A percentile compares a stretch with the other conserved stretches of the same genome.
These are phyloP conservation scores for Clarias fuscus DNA, from an alignment of 2,797 vertebrate genomes.

Conservation along the genomic window DNA sequence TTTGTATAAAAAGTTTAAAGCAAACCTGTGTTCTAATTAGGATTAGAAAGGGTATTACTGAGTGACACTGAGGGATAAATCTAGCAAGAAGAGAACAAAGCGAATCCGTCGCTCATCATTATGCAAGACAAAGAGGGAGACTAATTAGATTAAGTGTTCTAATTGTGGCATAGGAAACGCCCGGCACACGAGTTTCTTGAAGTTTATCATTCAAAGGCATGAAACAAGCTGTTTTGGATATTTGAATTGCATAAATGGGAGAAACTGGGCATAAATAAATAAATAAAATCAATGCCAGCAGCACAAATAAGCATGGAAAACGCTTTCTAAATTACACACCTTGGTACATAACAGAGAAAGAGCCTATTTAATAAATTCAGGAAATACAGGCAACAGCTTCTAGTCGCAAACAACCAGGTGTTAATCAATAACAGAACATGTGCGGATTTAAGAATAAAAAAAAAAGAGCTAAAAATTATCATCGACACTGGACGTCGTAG, in stretches of 20 bases:
- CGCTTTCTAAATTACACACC: neutral
- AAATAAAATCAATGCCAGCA: neutral
- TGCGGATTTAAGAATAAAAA: neutral
- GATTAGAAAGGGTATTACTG: conserved; percentile 1
- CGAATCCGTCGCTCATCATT: neutral
- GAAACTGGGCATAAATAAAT: too few relatives aligned
- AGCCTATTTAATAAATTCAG: neutral
- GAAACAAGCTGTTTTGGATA: neutral
- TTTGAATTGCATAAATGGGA: neutral
- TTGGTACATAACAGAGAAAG: neutral
- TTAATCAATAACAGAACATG: neutral
- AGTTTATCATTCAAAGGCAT: neutral
- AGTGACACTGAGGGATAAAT: neutral
- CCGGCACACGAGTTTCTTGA: neutral
- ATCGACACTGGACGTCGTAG: neutral
- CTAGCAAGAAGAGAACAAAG: neutral
- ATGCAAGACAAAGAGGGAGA: neutral
- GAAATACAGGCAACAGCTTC: too few relatives aligned
- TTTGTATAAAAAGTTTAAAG: neutral
- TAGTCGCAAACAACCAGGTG: too few relatives aligned
- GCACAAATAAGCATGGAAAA: neutral
- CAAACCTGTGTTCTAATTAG: neutral
- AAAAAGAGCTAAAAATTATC: neutral
- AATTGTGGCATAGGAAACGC: neutral
- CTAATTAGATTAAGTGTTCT: conserved; percentile 6